Evolutionary conservation across 1,140 invertebrate genomes (phyloP).

Genomic region (Cylas formicarius): DNA sequence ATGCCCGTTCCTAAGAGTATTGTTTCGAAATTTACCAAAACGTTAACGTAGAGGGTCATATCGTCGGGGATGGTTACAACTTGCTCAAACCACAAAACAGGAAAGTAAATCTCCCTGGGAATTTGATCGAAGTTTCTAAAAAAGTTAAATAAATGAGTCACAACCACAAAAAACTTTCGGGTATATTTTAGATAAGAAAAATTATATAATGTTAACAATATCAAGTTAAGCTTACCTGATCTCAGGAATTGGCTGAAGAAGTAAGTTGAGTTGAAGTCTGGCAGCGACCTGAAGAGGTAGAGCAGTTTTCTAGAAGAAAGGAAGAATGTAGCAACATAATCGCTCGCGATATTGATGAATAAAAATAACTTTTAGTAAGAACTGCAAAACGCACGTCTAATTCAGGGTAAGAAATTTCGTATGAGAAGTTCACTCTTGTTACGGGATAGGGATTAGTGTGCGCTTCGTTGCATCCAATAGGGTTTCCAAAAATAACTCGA

Average conservation of each 20-base stretch:
- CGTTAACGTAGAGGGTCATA: slow-evolving; percentile 20
- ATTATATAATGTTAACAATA: neutral
- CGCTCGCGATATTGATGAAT: neutral
- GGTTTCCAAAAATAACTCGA: no score
- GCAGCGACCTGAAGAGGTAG: slow-evolving; percentile 66
- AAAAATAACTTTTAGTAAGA: no score
- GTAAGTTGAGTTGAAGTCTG: slow-evolving; percentile 68
- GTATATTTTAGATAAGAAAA: neutral
- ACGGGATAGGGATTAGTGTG: no score
- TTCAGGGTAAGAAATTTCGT: no score
- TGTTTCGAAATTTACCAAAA: slow-evolving; percentile 26
- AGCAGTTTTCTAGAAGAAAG: slow-evolving; percentile 55
- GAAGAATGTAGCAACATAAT: slow-evolving; percentile 1
- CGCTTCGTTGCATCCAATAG: no score
- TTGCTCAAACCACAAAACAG: slow-evolving; percentile 72
- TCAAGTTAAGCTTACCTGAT: slow-evolving; percentile 52
- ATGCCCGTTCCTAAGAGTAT: slow-evolving; percentile 26
- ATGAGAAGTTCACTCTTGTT: no score
- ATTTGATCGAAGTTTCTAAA: slow-evolving; percentile 57
- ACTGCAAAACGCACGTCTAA: no score
- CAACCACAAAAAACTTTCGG: neutral
- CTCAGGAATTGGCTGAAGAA: slow-evolving; percentile 54
- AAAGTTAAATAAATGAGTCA: slow-evolving; percentile 5
- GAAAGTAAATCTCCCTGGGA: slow-evolving; percentile 63
- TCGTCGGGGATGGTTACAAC: slow-evolving; percentile 47